Conservation (phyloP, 2,888 invertebrate species). For the Leptopterna dolabrata region DNA sequence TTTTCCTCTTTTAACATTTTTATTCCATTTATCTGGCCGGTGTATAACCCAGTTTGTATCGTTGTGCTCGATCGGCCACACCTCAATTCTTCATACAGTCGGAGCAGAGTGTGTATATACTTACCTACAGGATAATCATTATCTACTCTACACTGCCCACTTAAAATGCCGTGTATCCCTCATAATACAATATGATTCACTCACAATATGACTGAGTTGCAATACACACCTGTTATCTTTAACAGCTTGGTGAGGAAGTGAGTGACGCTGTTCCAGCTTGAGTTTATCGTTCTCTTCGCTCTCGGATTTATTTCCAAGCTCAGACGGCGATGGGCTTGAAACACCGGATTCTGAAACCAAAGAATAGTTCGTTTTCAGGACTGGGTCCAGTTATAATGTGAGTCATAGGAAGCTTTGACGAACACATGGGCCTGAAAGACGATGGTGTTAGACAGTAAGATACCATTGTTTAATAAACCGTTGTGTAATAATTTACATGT, state of each 20-base stretch:
- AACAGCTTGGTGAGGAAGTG: constrained; percentile 64
- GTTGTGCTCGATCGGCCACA: too few species aligned
- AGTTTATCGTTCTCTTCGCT: constrained; percentile 62
- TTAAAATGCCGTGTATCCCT: background rate
- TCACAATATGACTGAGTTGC: background rate
- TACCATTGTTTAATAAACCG: too few species aligned
- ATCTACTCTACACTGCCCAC: background rate
- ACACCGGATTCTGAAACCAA: constrained; percentile 64
- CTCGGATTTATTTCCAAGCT: constrained; percentile 65
- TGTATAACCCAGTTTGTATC: too few species aligned
- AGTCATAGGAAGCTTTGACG: background rate
- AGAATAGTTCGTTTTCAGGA: background rate
- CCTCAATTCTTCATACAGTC: too few species aligned
- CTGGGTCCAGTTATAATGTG: background rate
- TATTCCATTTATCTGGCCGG: too few species aligned
- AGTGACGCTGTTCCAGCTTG: constrained; percentile 65
- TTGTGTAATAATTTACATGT: too few species aligned
- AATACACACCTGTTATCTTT: constrained; percentile 51
- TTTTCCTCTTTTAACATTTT: too few species aligned
- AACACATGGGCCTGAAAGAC: too few species aligned
- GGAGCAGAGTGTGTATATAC: background rate
- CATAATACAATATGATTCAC: background rate
- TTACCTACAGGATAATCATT: background rate
- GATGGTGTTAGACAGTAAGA: too few species aligned
- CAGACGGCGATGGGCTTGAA: constrained; percentile 67